phyloP scores from a whole-genome alignment of 92 coral and sea anemone genomes.

The Phenganax stokvisi region DNA sequence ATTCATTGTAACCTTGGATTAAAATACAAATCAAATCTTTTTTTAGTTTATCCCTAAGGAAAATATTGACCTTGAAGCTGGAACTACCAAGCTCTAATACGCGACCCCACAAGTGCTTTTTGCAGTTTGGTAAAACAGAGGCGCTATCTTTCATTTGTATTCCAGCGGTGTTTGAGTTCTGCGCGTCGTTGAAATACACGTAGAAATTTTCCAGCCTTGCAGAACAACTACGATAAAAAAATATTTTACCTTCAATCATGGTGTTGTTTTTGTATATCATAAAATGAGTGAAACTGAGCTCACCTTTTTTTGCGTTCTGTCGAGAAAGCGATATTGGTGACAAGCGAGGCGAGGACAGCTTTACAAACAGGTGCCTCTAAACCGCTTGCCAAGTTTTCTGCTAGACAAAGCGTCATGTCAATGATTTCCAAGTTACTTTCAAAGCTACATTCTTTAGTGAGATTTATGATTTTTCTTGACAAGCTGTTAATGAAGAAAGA shows the following conservation, averaged over 20 bases:
- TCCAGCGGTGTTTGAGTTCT: conserved; percentile 38
- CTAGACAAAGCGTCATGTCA: conserved; percentile 66
- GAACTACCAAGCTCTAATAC: conserved; percentile 82
- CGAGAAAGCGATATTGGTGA: conserved; percentile 46
- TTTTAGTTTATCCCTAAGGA: neutral
- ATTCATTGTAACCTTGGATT: too few relatives aligned
- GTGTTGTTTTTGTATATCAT: neutral
- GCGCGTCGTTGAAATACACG: conserved; percentile 57
- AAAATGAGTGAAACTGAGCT: neutral
- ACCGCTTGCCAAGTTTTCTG: conserved; percentile 43
- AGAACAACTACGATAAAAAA: conserved; percentile 42
- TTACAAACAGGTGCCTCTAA: conserved; percentile 60
- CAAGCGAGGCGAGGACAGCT: conserved; percentile 72
- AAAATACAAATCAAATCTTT: neutral
- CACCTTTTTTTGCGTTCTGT: conserved; percentile 44
- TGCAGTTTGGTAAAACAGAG: conserved; percentile 61
- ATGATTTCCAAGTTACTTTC: conserved; percentile 51
- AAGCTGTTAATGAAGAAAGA: conserved; percentile 1
- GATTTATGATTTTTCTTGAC: conserved; percentile 31
- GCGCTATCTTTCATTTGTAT: conserved; percentile 58
- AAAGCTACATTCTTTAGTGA: conserved; percentile 58
- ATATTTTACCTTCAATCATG: neutral
- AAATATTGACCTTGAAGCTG: conserved; percentile 56
- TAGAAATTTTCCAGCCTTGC: conserved; percentile 72
- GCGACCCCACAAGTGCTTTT: conserved; percentile 87